Evolutionary conservation across 2,797 vertebrate species (phyloP).

Genomic region (Microchirus variegatus): DNA sequence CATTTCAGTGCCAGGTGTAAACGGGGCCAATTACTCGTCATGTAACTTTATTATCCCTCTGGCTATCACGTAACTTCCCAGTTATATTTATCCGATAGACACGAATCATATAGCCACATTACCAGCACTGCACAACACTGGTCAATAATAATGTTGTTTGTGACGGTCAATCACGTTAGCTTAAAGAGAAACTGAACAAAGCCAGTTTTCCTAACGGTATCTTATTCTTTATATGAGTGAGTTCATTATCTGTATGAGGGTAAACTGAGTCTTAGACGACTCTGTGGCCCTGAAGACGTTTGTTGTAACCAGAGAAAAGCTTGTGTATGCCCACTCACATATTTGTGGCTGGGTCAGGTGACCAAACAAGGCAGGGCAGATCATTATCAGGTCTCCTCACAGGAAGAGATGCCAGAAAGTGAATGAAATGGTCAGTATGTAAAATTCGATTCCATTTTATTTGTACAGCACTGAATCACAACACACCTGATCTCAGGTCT

Average conservation of each 20-base stretch:
- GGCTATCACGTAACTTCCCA: no score
- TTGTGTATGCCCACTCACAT: conserved; percentile 47
- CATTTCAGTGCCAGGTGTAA: no score
- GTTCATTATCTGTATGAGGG: neutral
- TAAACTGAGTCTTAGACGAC: conserved; percentile 18
- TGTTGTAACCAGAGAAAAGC: conserved; percentile 50
- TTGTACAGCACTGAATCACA: no score
- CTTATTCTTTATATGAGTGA: neutral
- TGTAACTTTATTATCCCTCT: no score
- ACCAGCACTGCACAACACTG: no score
- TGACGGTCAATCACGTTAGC: no score
- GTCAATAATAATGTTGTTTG: no score
- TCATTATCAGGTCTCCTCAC: conserved; percentile 18
- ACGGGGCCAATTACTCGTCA: no score
- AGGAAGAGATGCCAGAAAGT: conserved; percentile 7
- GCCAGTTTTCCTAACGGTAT: neutral
- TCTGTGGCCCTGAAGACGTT: conserved; percentile 36
- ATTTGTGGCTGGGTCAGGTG: conserved; percentile 47
- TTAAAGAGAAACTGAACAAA: neutral
- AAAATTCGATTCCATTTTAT: no score
- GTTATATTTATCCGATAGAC: no score
- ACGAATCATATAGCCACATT: no score
- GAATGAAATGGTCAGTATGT: neutral
- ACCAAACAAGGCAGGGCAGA: conserved; percentile 17
- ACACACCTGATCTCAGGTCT: no score